Evolutionary conservation across 2,888 invertebrate species (phyloP).

Genomic region (Dicyrtoma fusca): DNA sequence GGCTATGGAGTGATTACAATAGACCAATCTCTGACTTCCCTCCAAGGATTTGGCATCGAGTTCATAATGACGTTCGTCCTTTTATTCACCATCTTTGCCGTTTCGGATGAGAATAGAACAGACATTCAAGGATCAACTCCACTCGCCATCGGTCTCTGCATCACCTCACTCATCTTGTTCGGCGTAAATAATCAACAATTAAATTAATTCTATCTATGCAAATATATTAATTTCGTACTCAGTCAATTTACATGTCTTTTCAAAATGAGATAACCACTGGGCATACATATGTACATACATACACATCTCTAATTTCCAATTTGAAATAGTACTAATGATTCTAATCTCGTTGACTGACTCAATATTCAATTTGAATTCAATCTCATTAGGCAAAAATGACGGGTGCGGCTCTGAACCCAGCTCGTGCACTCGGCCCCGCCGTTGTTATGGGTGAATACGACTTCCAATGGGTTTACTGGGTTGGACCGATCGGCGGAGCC

Average conservation of each 20-base stretch:
- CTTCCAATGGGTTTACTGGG: constrained; percentile 76
- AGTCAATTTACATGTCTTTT: no score
- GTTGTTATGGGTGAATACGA: constrained; percentile 60
- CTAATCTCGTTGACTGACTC: neutral
- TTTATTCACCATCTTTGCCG: constrained; percentile 61
- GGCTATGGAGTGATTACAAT: constrained; percentile 59
- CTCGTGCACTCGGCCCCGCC: constrained; percentile 63
- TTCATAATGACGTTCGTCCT: constrained; percentile 61
- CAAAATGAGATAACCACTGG: no score
- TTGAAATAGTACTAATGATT: neutral
- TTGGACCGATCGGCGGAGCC: constrained; percentile 70
- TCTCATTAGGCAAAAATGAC: constrained; percentile 60
- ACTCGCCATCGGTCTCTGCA: constrained; percentile 61
- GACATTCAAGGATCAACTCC: constrained; percentile 61
- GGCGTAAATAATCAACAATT: constrained; percentile 40
- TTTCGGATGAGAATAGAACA: constrained; percentile 60
- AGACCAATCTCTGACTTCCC: constrained; percentile 57
- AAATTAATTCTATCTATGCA: neutral
- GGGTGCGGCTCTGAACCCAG: constrained; percentile 63
- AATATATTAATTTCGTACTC: no score
- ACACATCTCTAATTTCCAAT: neutral
- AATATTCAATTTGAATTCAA: neutral
- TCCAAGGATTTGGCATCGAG: constrained; percentile 62
- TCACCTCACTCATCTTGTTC: constrained; percentile 58
- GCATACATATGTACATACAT: no score